These are phyloP conservation scores for Lepidostoma basale DNA, from an alignment of 1,140 invertebrate genomes.

Conservation along the genomic window DNA sequence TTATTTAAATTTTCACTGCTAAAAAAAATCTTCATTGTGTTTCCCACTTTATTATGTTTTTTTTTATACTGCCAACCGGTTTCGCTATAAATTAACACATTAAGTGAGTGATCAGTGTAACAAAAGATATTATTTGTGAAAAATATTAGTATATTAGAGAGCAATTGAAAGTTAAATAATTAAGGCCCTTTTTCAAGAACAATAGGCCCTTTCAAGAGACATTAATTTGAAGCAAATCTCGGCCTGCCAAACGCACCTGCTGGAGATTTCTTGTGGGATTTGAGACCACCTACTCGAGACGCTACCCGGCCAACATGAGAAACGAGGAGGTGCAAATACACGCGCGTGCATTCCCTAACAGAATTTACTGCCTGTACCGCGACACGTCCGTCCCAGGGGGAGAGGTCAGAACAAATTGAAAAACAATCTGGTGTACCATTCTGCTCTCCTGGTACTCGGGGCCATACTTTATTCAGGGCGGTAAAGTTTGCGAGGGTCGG, in stretches of 20 bases:
- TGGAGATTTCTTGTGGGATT: slow-evolving; percentile 26
- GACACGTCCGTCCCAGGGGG: slow-evolving; percentile 39
- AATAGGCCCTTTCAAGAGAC: not conserved
- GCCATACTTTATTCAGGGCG: slow-evolving; percentile 45
- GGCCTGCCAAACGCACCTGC: slow-evolving; percentile 2
- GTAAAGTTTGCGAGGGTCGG: slow-evolving; percentile 36
- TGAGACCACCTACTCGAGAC: not conserved
- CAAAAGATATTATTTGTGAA: too few species aligned
- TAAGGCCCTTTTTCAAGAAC: too few species aligned
- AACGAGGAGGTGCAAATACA: slow-evolving; percentile 19
- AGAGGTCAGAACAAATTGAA: slow-evolving; percentile 47
- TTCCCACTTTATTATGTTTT: too few species aligned
- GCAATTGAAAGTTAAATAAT: too few species aligned
- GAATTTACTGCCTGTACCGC: slow-evolving; percentile 42
- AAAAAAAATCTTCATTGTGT: too few species aligned
- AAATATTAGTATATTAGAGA: too few species aligned
- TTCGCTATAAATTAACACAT: too few species aligned
- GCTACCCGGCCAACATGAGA: not conserved
- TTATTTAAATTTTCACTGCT: too few species aligned
- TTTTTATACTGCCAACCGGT: too few species aligned
- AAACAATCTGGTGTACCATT: slow-evolving; percentile 45
- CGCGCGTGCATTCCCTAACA: slow-evolving; percentile 25
- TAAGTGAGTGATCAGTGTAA: too few species aligned
- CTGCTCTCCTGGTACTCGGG: slow-evolving; percentile 28
- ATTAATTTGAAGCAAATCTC: slow-evolving; percentile 14